A percentile compares a stretch with the other conserved stretches of the same genome.
phyloP scores from a whole-genome alignment of 2,888 invertebrate genomes.

The Xestia ashworthii region DNA sequence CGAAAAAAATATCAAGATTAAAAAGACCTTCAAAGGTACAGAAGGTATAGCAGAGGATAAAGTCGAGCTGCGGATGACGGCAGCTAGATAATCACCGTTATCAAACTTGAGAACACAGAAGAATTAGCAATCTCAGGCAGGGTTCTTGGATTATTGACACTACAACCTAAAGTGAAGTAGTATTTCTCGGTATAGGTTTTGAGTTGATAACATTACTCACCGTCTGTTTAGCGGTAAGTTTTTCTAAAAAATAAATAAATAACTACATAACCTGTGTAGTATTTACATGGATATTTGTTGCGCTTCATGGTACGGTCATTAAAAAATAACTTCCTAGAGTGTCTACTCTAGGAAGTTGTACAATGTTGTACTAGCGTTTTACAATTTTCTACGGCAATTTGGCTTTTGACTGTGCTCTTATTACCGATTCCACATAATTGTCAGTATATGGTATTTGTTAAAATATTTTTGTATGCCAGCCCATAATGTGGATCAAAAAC shows the following conservation, averaged over 20 bases:
- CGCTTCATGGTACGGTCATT: constrained; percentile 22
- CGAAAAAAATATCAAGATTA: not conserved
- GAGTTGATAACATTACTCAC: not conserved
- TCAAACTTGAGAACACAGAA: not conserved
- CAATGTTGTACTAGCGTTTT: not conserved
- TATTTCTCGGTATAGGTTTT: not conserved
- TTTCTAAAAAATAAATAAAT: too few relatives aligned
- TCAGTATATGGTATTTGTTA: not conserved
- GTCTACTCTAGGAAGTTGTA: too few relatives aligned
- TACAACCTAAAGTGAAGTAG: not conserved
- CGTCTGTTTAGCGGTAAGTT: too few relatives aligned
- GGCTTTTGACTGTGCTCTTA: not conserved
- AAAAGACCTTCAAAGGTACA: not conserved
- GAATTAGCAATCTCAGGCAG: not conserved
- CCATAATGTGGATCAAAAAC: too few relatives aligned
- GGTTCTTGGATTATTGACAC: not conserved
- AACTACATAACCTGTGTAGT: not conserved
- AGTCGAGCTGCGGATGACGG: not conserved
- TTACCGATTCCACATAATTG: not conserved
- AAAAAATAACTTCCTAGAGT: constrained; percentile 9
- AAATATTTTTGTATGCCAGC: not conserved
- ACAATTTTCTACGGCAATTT: constrained; percentile 27
- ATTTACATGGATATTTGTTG: constrained; percentile 1
- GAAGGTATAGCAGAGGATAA: not conserved
- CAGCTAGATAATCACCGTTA: not conserved